Base-by-base conservation (phyloP, 2,113 vertebrate species). In the Willisornis vidua region DNA sequence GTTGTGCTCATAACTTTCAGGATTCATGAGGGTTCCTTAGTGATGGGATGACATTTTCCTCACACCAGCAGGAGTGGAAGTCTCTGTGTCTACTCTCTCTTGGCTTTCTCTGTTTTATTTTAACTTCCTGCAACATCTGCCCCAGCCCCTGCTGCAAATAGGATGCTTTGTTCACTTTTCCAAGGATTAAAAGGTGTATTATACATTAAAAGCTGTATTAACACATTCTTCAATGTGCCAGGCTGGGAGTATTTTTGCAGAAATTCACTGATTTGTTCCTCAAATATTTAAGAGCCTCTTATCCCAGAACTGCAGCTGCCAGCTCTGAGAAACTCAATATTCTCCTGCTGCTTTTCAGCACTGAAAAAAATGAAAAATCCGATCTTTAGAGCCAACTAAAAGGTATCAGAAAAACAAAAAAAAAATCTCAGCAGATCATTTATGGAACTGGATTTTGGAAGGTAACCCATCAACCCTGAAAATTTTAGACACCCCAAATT, bases 401-500 rank as follows among this genome's bases (percentile, higher is more conserved):
- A 93, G 77, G 25, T 63, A 92, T 79, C 84, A 68, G 71, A 15
- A 29, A 59, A 52, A 70, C 25, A 59, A n/a, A 65, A 59, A 39
- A 74, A 71, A 46, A 35, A 90, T 89, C 93, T 97, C 87, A 85
- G 93, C 90, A 75, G 95, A 88, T 51, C 88, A 70, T 74, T 94
- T 25, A 65, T 20, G 37, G 74, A 96, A 91, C 95, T 94, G 94
- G 96, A 96, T 91, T 97, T 90, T 80, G 95, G 94, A 98, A 98
- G 98, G 97, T 96, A 97, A 98, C 98, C 98, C 98, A 97, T 97
- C 96, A 98, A 98, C 96, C 98, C 98, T 98, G 98, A 98, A 98
- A 98, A 98, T 98, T 97, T 89, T 54, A 96, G 94, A 97, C 97
- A 98, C 97, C 96, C 95, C 87, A 83, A 93, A 97, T 97, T 93